Base-by-base conservation (phyloP, 2,797 vertebrate species). In the Lepus oiostolus region DNA sequence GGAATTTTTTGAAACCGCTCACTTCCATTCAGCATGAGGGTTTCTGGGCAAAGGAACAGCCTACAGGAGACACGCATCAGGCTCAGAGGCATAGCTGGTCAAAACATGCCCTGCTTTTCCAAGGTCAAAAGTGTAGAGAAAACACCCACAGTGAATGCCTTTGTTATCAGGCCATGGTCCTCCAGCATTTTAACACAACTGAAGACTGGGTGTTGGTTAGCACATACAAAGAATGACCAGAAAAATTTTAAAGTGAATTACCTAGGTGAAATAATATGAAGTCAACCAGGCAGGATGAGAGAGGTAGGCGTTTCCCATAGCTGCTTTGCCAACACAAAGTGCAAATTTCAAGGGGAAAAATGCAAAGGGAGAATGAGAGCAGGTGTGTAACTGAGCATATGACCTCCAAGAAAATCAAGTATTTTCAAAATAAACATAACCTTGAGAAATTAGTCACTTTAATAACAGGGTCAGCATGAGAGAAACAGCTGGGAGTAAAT, bases 381-480 rank as follows among this genome's bases (percentile, higher is more conserved):
- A 90, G 28, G 93, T 86, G 8, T 50, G 32, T 17, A 35, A 54
- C 60, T 87, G 86, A 85, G 65, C 52, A n/a, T 62, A 85, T 72
- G 86, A 94, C 32, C 47, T 85, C 42, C 52, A 58, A 88, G 19
- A 47, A 83, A 90, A 93, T n/a, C 35, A 90, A 82, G 88, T 47
- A 89, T 89, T 89, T 96, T 93, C 84, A 90, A 95, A 94, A 96
- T 80, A 95, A 96, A 96, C n/a, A 75, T 93, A 97, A 96, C 81
- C 83, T 96, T 96, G 85, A 96, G 54, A 94, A 90, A 88, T 80
- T 74, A 38, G 35, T 87, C 85, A 70, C 60, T 95, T 94, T 92
- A 96, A 95, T 93, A 93, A 91, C 67, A 30, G 88, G 94, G 86
- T 96, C 90, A 96, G 92, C 76, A 82, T 93, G 92, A 94, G 62